Percentiles rank a stretch among this genome's conserved stretches.
These are phyloP conservation scores for Gnathonemus echidnorhynchus DNA, from an alignment of 2,113 vertebrate genomes.

Conservation along the genomic window DNA sequence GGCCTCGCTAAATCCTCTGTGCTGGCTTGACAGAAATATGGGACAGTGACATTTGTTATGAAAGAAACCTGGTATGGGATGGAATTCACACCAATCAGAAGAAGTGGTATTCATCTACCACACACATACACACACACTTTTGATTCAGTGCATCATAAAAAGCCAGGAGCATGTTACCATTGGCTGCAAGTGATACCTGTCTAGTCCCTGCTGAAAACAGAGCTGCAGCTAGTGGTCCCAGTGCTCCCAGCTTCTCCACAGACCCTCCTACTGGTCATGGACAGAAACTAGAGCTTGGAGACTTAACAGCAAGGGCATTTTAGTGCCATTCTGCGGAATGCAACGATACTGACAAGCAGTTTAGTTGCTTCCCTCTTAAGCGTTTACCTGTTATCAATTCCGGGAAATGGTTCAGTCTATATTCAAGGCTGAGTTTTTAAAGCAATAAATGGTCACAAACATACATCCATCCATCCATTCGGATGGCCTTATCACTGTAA, in stretches of 20 bases:
- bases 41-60: not conserved
- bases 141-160: not conserved
- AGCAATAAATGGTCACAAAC: not conserved
- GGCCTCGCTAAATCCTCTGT: not conserved
- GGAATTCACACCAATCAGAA: not conserved
- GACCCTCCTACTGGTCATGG: not conserved
- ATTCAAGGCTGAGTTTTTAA: not conserved
- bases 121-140: not conserved
- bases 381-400: not conserved
- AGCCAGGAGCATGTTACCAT: not conserved
- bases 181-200: not conserved
- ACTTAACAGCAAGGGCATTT: not conserved
- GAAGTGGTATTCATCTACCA: not conserved
- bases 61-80: not conserved
- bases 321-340: not conserved
- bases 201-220: not conserved
- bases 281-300: not conserved
- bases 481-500: not conserved
- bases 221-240: not conserved
- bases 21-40: not conserved
- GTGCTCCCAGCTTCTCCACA: not conserved
- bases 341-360: not conserved
- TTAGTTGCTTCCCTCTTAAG: not conserved
- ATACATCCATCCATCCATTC: not conserved
- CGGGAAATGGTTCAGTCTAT: not conserved